Conservation (phyloP, 2,797 vertebrate genomes). For the Cynodonichthys magdalenae region DNA sequence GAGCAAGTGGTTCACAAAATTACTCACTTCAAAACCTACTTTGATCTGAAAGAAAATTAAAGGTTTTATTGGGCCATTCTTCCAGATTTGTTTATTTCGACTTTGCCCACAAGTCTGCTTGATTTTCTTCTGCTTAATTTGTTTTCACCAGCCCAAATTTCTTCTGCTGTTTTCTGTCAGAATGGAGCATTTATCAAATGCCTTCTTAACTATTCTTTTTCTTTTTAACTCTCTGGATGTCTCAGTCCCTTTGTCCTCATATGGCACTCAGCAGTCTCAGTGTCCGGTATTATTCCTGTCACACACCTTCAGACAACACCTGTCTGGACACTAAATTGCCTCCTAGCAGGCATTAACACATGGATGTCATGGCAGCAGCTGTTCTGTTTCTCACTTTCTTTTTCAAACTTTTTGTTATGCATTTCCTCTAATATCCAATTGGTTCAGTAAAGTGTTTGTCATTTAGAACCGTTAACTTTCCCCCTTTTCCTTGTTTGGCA, state of each 20-base stretch:
- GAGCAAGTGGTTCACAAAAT: constrained; percentile 97
- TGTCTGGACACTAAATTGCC: constrained; percentile 82
- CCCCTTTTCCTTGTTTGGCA: constrained; percentile 24
- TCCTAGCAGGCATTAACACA: constrained; percentile 79
- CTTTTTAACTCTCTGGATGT: neutral
- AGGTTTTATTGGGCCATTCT: constrained; percentile 10
- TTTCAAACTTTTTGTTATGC: constrained; percentile 21
- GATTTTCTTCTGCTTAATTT: constrained; percentile 57
- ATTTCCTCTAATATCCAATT: constrained; percentile 66
- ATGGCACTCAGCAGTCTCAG: constrained; percentile 85
- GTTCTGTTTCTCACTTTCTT: constrained; percentile 61
- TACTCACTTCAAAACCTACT: constrained; percentile 51
- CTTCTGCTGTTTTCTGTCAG: constrained; percentile 14
- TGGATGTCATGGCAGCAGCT: constrained; percentile 82
- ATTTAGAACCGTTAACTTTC: constrained; percentile 2
- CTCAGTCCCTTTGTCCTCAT: constrained; percentile 40
- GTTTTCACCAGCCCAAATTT: constrained; percentile 36
- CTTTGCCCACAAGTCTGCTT: constrained; percentile 52
- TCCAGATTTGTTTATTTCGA: constrained; percentile 45
- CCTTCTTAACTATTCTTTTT: constrained; percentile 1
- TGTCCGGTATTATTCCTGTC: constrained; percentile 85
- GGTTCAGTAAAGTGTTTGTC: constrained; percentile 69
- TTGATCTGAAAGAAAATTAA: constrained; percentile 29
- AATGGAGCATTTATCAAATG: constrained; percentile 38
- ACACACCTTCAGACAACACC: constrained; percentile 81